Base-by-base conservation (phyloP, 2,888 invertebrate genomes). In the Andrena camellia region DNA sequence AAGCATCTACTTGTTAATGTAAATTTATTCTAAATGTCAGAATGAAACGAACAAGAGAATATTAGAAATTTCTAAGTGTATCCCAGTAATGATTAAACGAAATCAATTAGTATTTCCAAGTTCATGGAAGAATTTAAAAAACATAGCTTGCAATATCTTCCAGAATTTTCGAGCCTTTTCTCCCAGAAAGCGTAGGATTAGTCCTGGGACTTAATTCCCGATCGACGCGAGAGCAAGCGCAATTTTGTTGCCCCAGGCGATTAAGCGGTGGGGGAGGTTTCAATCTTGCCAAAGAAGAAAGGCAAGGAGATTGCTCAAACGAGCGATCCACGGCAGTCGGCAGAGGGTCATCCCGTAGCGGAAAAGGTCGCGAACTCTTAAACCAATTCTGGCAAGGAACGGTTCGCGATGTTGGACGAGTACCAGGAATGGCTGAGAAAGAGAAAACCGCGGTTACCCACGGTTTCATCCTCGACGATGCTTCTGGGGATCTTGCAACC, bases 291-390 rank as follows among this genome's bases (percentile, higher is more conserved):
- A 71, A 78, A 74, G 70, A 73, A 63, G 70, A 71, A 57, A 81
- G 50, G 60, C 70, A 42, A 74, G 82, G 42, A 74, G 82, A 82
- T 81, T 71, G 66, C 78, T 74, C 52, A 50, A 72, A 76, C 66
- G 81, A 74, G 60, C 72, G 84, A 86, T 80, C 77, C 75, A 63
- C 75, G 72, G 72, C 63, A 85, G 80, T 78, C 85, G 70, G 73
- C 57, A 64, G 57, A 23, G 69, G 85, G 83, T 85, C 88, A 75
- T 77, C 85, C 66, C 64, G 80, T 60, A 69, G 72, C 42, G 74
- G 82, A 54, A 84, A 84, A 77, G 85, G 86, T 88, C 87, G 88
- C 86, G 85, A 88, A 88, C 87, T 88, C 87, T 75, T 84, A 82
- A 81, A 82, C 81, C 85, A 83, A 78, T 78, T 84, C 88, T 88